phyloP scores from a whole-genome alignment of 2,113 vertebrate genomes.

The Anoplopoma fimbria region DNA sequence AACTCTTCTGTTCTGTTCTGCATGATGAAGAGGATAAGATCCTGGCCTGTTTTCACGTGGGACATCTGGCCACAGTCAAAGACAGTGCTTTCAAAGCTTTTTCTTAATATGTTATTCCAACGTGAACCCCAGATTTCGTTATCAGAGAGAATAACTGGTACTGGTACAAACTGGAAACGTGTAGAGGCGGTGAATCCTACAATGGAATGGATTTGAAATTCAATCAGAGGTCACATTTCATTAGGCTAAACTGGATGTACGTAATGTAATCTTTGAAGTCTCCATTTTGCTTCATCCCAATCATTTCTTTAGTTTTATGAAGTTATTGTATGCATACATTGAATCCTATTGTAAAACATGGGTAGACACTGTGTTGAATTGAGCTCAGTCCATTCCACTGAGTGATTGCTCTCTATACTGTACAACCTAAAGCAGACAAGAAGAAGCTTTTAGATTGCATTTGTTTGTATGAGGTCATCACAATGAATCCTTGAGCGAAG shows the following conservation, averaged over 20 bases:
- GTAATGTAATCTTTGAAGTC: slow-evolving; percentile 18
- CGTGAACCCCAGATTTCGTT: background rate
- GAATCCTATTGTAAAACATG: slow-evolving; percentile 31
- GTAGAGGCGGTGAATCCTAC: slow-evolving; percentile 16
- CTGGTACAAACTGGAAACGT: slow-evolving; percentile 13
- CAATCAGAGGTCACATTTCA: slow-evolving; percentile 55
- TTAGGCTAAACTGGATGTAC: slow-evolving; percentile 32
- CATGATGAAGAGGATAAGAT: slow-evolving; percentile 3
- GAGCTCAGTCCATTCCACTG: slow-evolving; percentile 34
- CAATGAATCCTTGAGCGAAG: slow-evolving; percentile 3
- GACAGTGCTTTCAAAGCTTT: background rate
- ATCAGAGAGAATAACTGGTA: background rate
- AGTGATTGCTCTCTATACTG: slow-evolving; percentile 9
- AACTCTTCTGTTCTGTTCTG: slow-evolving; percentile 16
- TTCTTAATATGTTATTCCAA: background rate
- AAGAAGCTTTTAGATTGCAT: slow-evolving; percentile 26
- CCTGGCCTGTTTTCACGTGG: background rate
- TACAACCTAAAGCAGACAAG: background rate
- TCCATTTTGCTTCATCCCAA: slow-evolving; percentile 16
- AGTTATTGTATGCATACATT: slow-evolving; percentile 26
- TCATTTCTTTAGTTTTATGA: slow-evolving; percentile 27
- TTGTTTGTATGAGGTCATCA: slow-evolving; percentile 24
- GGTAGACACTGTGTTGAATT: slow-evolving; percentile 17
- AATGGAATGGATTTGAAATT: slow-evolving; percentile 44
- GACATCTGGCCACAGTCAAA: background rate